Percentiles rank a stretch among this genome's conserved stretches.
Conservation (phyloP, 2,797 vertebrate genomes). For the Psittacula echo region DNA sequence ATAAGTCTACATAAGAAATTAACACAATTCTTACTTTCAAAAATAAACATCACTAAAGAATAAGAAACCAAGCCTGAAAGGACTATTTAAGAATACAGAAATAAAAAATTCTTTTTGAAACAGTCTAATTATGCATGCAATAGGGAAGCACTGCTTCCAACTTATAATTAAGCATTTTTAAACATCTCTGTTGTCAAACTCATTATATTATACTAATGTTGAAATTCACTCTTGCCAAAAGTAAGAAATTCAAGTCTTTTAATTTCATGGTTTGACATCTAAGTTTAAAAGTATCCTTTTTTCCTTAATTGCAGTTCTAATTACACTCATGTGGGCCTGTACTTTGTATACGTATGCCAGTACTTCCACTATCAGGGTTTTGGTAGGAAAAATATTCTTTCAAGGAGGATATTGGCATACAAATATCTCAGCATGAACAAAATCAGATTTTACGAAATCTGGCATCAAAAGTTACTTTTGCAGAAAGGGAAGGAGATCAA, state of each 20-base stretch:
- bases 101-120: slow-evolving; percentile 8
- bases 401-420: not conserved
- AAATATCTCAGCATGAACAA: slow-evolving; percentile 14
- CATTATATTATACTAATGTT: not conserved
- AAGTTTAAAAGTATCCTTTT: slow-evolving; percentile 28
- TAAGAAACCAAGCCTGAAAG: not conserved
- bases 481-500: slow-evolving; percentile 46
- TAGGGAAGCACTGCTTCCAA: slow-evolving; percentile 4
- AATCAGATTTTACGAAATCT: slow-evolving; percentile 41
- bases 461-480: slow-evolving; percentile 36
- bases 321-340: slow-evolving; percentile 15
- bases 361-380: slow-evolving; percentile 26
- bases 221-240: slow-evolving; percentile 45
- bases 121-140: not conserved
- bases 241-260: slow-evolving; percentile 14
- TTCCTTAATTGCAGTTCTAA: slow-evolving; percentile 25
- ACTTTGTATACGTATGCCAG: not conserved
- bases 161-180: slow-evolving; percentile 9
- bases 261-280: slow-evolving; percentile 43
- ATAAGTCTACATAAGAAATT: not conserved
- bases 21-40: not conserved
- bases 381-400: slow-evolving; percentile 47
- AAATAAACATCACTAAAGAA: not conserved
- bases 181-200: slow-evolving; percentile 8
- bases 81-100: not conserved